A percentile compares a stretch with the other conserved stretches of the same genome.
Evolutionary conservation across 1,140 invertebrate genomes (phyloP).

Genomic region (Babylonia areolata): DNA sequence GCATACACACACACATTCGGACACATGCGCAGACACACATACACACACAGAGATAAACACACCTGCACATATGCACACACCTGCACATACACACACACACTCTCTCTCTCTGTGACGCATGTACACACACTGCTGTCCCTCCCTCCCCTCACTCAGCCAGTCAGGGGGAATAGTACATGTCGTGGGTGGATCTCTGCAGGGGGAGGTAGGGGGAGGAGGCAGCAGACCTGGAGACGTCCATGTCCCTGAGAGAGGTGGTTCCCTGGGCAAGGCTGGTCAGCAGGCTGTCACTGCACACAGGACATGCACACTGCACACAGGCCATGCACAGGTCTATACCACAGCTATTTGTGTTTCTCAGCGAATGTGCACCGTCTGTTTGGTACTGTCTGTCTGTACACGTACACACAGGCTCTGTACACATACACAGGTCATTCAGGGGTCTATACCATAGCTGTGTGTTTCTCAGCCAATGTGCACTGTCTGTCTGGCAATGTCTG

Average conservation of each 20-base stretch:
- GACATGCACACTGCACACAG: not conserved
- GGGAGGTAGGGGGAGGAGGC: conserved; percentile 11
- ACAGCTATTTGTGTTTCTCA: too few species aligned
- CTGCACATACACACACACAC: not conserved
- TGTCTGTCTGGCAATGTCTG: too few species aligned
- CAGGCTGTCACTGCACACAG: conserved; percentile 22
- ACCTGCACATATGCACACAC: not conserved
- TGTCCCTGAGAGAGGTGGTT: not conserved
- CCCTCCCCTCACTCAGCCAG: not conserved
- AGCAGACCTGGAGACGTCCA: not conserved
- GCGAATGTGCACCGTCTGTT: too few species aligned
- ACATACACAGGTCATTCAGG: too few species aligned
- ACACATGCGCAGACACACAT: not conserved
- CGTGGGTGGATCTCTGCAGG: not conserved
- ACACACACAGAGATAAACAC: not conserved
- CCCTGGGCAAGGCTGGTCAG: conserved; percentile 12
- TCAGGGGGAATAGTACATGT: conserved; percentile 16
- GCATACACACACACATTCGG: not conserved
- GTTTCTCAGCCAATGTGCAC: too few species aligned
- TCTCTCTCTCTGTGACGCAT: not conserved
- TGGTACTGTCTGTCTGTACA: too few species aligned
- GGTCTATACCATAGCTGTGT: too few species aligned
- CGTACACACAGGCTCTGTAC: too few species aligned
- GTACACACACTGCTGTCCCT: not conserved
- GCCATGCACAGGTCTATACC: too few species aligned